phyloP scores from a whole-genome alignment of 2,888 invertebrate species.

The Volucella zonaria region DNA sequence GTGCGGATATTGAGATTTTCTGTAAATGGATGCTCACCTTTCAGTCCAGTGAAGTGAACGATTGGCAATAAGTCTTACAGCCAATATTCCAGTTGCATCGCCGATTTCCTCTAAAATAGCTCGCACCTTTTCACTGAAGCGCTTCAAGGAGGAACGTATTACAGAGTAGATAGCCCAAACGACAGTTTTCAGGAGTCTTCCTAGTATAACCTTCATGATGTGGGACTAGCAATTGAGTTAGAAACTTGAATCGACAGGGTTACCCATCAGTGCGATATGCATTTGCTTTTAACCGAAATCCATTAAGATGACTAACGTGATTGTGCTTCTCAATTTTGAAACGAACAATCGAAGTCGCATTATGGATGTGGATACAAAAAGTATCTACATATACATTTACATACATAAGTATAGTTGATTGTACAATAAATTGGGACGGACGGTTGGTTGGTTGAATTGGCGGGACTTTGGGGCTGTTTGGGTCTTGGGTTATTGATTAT shows the following conservation, averaged over 20 bases:
- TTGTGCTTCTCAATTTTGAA: conserved; percentile 35
- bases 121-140: not conserved
- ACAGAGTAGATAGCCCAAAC: not conserved
- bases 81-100: conserved; percentile 78
- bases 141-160: not conserved
- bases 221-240: conserved; percentile 1
- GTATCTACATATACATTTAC: not conserved
- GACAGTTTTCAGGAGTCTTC: conserved; percentile 10
- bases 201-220: conserved; percentile 45
- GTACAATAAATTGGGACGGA: conserved; percentile 10
- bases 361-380: conserved; percentile 45
- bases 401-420: conserved; percentile 7
- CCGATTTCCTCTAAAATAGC: conserved; percentile 75
- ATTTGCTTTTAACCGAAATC: conserved; percentile 35
- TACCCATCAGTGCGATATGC: conserved; percentile 5
- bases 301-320: conserved; percentile 59
- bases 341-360: conserved; percentile 44
- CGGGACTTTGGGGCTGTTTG: too few species aligned
- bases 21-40: conserved; percentile 72
- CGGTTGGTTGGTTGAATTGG: conserved; percentile 19
- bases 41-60: conserved; percentile 76
- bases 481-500: conserved; percentile 27
- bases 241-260: not conserved
- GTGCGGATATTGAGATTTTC: not conserved
- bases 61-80: conserved; percentile 77